Evolutionary conservation across 2,797 vertebrate species (phyloP).

Genomic region (Nyctibius grandis): DNA sequence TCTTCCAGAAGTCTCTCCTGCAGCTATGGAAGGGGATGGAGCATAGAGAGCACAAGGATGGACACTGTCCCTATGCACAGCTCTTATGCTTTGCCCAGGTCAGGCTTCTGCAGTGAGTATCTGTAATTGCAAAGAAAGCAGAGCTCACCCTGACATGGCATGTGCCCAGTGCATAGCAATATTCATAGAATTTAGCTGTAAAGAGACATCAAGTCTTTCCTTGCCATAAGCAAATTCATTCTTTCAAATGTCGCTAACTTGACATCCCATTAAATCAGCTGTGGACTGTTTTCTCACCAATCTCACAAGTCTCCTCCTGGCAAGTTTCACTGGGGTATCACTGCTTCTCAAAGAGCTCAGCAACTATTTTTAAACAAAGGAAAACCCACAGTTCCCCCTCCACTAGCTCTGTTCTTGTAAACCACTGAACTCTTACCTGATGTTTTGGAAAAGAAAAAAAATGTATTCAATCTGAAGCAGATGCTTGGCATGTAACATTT

Average conservation of each 20-base stretch:
- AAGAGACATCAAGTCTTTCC: background rate
- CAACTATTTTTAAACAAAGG: background rate
- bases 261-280: background rate
- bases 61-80: background rate
- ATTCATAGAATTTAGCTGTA: background rate
- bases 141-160: background rate
- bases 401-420: background rate
- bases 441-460: background rate
- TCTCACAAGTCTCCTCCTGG: background rate
- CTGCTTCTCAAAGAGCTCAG: background rate
- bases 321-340: background rate
- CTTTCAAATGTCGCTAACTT: background rate
- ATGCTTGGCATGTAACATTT: background rate
- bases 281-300: background rate
- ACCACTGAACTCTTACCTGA: constrained; percentile 15
- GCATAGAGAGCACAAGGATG: no score
- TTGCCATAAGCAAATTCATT: background rate
- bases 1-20: background rate
- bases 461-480: background rate
- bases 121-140: background rate
- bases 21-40: background rate
- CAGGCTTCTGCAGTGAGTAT: background rate
- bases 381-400: background rate
- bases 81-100: background rate
- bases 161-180: background rate